Evolutionary conservation across 2,888 invertebrate species (phyloP).

Genomic region (Helleia helle): DNA sequence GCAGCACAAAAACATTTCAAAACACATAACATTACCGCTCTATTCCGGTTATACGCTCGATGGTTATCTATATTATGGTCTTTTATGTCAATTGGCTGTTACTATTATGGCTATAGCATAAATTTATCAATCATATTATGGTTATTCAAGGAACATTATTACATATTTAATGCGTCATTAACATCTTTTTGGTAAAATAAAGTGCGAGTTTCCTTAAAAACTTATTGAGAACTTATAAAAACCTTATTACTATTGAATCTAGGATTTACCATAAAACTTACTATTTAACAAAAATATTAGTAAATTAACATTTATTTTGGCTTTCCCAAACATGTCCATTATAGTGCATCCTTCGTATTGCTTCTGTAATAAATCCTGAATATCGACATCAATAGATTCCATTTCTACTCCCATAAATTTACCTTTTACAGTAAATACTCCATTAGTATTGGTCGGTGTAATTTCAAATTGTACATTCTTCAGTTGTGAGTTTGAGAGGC

Average conservation of each 20-base stretch:
- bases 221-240: background rate
- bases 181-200: background rate
- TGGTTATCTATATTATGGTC: too few relatives aligned
- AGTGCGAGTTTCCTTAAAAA: background rate
- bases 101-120: too few relatives aligned
- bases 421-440: conserved; percentile 80
- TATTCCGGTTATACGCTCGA: too few relatives aligned
- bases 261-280: conserved; percentile 79
- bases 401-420: conserved; percentile 85
- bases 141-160: too few relatives aligned
- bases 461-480: conserved; percentile 86
- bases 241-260: background rate
- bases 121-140: too few relatives aligned
- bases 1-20: too few relatives aligned
- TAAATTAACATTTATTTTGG: conserved; percentile 84
- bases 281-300: conserved; percentile 82
- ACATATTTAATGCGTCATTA: too few relatives aligned
- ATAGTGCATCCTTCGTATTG: conserved; percentile 85
- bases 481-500: conserved; percentile 78
- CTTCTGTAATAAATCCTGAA: conserved; percentile 81
- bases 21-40: too few relatives aligned
- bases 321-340: conserved; percentile 86
- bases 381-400: conserved; percentile 81
- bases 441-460: conserved; percentile 76
- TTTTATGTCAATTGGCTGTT: too few relatives aligned